These are phyloP conservation scores for Eptatretus atami DNA, from an alignment of 2,797 vertebrate species.

Conservation along the genomic window DNA sequence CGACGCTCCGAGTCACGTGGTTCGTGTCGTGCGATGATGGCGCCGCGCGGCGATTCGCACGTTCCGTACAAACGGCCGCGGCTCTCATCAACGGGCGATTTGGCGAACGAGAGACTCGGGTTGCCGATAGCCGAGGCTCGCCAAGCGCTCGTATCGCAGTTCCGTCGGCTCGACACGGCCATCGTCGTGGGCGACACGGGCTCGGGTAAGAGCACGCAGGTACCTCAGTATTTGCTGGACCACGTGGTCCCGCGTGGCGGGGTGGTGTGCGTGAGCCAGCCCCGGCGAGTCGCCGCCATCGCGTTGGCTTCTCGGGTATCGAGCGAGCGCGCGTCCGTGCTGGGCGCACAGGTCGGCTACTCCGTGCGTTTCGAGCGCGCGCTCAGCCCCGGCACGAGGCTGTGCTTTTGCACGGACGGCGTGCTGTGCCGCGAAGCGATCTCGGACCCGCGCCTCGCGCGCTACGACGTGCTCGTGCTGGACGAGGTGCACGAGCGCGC, in stretches of 20 bases:
- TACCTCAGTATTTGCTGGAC: conserved; percentile 80
- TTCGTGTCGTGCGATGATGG: no score
- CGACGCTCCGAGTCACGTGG: no score
- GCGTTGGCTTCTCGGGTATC: conserved; percentile 63
- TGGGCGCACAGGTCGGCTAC: conserved; percentile 75
- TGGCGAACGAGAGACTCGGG: no score
- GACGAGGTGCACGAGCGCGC: conserved; percentile 86
- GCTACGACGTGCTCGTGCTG: conserved; percentile 48
- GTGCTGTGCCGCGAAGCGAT: conserved; percentile 80
- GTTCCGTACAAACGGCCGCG: no score
- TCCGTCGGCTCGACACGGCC: no score
- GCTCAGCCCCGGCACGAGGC: conserved; percentile 39
- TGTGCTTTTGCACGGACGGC: conserved; percentile 77
- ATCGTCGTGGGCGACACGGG: conserved; percentile 46
- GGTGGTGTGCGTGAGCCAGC: conserved; percentile 60
- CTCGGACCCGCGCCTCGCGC: conserved; percentile 41
- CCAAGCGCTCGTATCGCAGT: no score
- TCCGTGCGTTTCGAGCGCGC: conserved; percentile 71
- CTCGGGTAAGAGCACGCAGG: conserved; percentile 83
- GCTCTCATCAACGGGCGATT: no score
- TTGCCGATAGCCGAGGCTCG: no score
- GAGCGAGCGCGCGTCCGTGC: conserved; percentile 48
- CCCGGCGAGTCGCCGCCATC: conserved; percentile 65
- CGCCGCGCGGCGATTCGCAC: no score
- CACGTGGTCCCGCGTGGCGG: conserved; percentile 11